Conservation (phyloP, 2,113 vertebrate genomes). For the Elephas maximus region DNA sequence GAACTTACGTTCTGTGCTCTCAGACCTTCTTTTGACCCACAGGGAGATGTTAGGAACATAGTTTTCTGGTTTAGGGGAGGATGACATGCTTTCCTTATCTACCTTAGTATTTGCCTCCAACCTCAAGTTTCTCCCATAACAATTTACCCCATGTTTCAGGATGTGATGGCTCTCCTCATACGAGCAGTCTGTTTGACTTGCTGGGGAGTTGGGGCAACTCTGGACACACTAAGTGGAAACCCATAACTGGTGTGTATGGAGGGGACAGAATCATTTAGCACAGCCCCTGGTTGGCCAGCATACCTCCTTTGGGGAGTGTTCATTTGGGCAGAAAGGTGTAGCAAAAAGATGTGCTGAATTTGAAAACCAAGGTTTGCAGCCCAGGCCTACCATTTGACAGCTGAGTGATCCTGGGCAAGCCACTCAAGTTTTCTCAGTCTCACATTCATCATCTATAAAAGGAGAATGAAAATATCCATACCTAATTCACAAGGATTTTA, state of each 20-base stretch:
- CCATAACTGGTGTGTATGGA: not conserved
- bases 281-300: not conserved
- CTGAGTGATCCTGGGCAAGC: not conserved
- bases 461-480: constrained; percentile 18
- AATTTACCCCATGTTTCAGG: not conserved
- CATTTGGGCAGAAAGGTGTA: not conserved
- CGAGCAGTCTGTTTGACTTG: not conserved
- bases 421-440: not conserved
- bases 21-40: not conserved
- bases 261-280: not conserved
- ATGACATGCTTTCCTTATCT: not conserved
- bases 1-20: not conserved
- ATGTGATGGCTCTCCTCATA: not conserved
- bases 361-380: constrained; percentile 27
- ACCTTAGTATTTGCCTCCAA: not conserved
- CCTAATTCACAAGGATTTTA: not conserved
- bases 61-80: not conserved
- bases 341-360: not conserved
- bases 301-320: no score
- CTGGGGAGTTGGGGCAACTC: not conserved
- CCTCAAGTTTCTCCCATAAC: not conserved
- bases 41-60: not conserved
- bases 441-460: not conserved
- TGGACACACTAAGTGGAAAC: not conserved
- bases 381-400: not conserved